Evolutionary conservation across 23 tunicate genomes (phyloP), one percentile per base, ranked within the genome.

Genomic region (Botrylloides violaceus): DNA sequence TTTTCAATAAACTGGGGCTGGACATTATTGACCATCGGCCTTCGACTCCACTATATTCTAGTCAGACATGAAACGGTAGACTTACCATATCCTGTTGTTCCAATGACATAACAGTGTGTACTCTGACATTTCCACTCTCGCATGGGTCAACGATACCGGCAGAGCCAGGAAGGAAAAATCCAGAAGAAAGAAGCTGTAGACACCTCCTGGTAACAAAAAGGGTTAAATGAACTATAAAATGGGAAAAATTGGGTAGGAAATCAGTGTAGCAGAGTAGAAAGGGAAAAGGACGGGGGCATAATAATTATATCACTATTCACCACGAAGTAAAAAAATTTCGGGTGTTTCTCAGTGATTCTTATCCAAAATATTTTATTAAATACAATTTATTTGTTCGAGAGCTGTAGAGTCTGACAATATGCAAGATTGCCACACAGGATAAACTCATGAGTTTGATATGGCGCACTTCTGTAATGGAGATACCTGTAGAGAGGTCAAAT

Each of bases 111-210:
- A 88, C 84, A 29, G 94, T 85, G 65, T 92, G 98, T 34, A 92
- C 86, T 76, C 98, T 53, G 7, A 84, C 86, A 76, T 84, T 78
- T 37, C 98, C 98, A 48, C 77, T 76, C 64, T 92, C 98, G 43
- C 87, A 80, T 21, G 98, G 98, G 66, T 92, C 98, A 65, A 76
- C 80, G 29, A 92, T 92, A 1, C 98, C 98, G 19, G 95, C 94
- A 9, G 92, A 80, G 21, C 98, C 94, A 32, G 98, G 98, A 43
- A 92, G 80, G 58, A 92, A 92, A 47, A 92, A 92, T 4, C 98
- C 98, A 24, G 94, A 80, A 12, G 92, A 71, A 0, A 92, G 88
- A 31, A 92, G 86, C 20, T 62, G 85, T 4, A 92, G 72, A 53
- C 66, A 77, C 1, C 98, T 83, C 76, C 91, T 83, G 66, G 23